Base-by-base conservation (phyloP, 37 sponge, comb jelly and placozoan genomes). In the Petrosia ficiformis region DNA sequence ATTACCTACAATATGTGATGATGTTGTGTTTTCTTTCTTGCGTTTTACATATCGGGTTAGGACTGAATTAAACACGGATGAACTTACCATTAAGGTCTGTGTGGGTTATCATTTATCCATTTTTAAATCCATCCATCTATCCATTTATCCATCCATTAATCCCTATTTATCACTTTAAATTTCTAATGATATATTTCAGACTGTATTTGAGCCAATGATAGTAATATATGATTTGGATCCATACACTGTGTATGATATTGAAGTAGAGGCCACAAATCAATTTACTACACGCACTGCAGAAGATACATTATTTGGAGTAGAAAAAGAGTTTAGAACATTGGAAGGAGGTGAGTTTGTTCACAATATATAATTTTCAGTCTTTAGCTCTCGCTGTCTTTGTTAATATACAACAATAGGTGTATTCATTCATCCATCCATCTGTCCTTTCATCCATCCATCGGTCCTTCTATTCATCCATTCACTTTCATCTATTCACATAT, bases 1-100 rank as follows among this genome's bases (percentile, higher is more conserved):
- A 26, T 40, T 80, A 3, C 21, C 5, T 35, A 32, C 42, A 2
- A 24, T 0, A 16, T 80, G 80, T 38, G 19, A 26, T 14, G 41
- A 58, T 40, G 63, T 29, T 0, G 66, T 77, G 64, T 70, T 79
- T 57, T 70, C 70, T 39, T 68, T 56, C 29, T 63, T 72, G n/a
- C 71, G 59, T 22, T 35, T 80, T 24, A 24, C 24, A 8, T 77
- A 66, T 48, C n/a, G n/a, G n/a, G n/a, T n/a, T n/a, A n/a, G n/a
- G n/a, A n/a, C n/a, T n/a, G n/a, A n/a, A n/a, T n/a, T n/a, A n/a
- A n/a, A n/a, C n/a, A n/a, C n/a, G n/a, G n/a, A n/a, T n/a, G n/a
- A n/a, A n/a, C n/a, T n/a, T n/a, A n/a, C n/a, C n/a, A n/a, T n/a
- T n/a, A n/a, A n/a, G n/a, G n/a, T n/a, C n/a, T n/a, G n/a, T n/a